Base-by-base conservation (phyloP, 1,140 invertebrate species). In the Brachionus koreanus region DNA sequence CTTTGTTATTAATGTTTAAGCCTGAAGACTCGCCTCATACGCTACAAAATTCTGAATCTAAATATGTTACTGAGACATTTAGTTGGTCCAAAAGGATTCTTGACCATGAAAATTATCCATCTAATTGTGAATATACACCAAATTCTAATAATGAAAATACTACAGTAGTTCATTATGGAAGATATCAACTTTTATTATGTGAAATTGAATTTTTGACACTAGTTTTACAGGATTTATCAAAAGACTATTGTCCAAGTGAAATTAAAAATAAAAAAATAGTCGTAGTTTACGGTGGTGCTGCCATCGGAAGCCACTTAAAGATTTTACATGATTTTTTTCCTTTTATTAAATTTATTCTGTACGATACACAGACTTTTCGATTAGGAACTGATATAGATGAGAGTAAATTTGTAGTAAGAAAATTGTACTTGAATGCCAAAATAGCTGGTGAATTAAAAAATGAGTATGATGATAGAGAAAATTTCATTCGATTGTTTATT, bases 171-270 rank as follows among this genome's bases (percentile, higher is more conserved):
- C 65, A 69, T 39, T 69, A 69, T 33, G 65, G 65, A 37, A 35
- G 65, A 39, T 39, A 19, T 39, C 65, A 69, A 16, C 35, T 69
- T n/a, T 39, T 69, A 4, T 7, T 69, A 6, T 39, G 37, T 69
- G 65, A 69, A 69, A 69, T 69, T 69, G 65, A 69, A 69, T 69
- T 69, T 69, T 69, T 69, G 35, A 69, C 33, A 16, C n/a, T 69
- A 4, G 33, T 16, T 16, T 39, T 69, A 69, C 13, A 39, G 37
- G 37, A 39, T 37, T 69, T 69, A 39, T 19, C n/a, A 1, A 19
- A 69, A 69, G 49, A 57, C 19, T 57, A 23, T 9, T 9, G 19
- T 0, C n/a, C 3, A 19, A 9, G 6, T 57, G 16, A 57, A 19
- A 12, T 37, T 9, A 37, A 19, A 16, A 5, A 69, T n/a, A 69